These are phyloP conservation scores for Agapornis roseicollis DNA, from an alignment of 2,113 vertebrate species.

Conservation along the genomic window DNA sequence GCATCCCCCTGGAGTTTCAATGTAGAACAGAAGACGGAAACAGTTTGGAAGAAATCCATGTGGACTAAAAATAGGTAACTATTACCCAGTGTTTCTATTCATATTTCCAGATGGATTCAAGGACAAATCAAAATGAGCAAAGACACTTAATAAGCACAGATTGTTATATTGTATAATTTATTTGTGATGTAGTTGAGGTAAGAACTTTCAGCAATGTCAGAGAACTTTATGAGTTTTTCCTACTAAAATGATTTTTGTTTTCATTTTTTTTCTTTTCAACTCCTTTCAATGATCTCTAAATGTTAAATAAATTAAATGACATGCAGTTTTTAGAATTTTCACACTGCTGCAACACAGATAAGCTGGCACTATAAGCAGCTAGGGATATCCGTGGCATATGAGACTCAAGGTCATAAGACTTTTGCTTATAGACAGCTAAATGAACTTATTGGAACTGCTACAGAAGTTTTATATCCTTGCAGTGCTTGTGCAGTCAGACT, in stretches of 20 bases:
- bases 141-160: background rate
- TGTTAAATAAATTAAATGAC: background rate
- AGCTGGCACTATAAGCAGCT: background rate
- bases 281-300: background rate
- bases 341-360: background rate
- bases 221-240: background rate
- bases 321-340: background rate
- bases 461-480: background rate
- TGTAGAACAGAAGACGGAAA: background rate
- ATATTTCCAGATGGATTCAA: slow-evolving; percentile 9
- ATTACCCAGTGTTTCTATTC: background rate
- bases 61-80: background rate
- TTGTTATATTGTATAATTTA: background rate
- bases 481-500: background rate
- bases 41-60: background rate
- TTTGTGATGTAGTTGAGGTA: background rate
- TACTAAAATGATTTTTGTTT: background rate
- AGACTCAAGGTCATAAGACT: background rate
- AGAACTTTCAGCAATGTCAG: background rate
- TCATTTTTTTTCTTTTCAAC: background rate
- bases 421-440: background rate
- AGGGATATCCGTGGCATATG: background rate
- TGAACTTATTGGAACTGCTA: background rate
- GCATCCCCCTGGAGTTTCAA: background rate
- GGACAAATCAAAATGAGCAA: background rate